Evolutionary conservation across 2,113 vertebrate species (phyloP), one percentile per base, ranked within the genome.

Genomic region (Mobula birostris): DNA sequence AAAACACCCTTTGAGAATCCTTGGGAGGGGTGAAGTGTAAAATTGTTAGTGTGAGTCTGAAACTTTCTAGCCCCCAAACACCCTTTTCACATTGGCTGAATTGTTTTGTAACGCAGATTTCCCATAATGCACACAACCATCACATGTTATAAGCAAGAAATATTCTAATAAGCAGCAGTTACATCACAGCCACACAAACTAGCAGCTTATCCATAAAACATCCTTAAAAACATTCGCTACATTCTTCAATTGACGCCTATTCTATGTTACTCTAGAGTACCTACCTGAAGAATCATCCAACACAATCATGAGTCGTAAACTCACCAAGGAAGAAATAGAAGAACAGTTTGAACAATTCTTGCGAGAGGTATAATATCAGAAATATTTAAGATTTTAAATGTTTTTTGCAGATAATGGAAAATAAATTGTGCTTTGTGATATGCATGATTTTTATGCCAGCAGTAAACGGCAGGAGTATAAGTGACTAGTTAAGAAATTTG

Each of bases 261-360:
- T 7, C 68, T 74, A 21, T 72, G 19, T 76, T 27, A 56, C 74
- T 93, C 68, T 56, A 93, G 68, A 48, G 36, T 48, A 27, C 70
- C 72, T 14, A 56, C 74, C 90, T 68, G 19, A 91, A 72, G 36
- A 48, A 72, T 92, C 36, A 48, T 9, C 36, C 29, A 56, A 27
- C 36, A 76, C 0, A 92, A 95, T 94, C 94, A 99, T 99, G 98
- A 96, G 97, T 95, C 96, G 94, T 88, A 96, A 94, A 85, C 95
- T 96, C 96, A 97, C 97, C 70, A 97, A 97, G 95, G 96, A 98
- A 95, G 97, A 99, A 94, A 94, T 98, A 95, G 98, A 99, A 95
- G 97, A 98, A 94, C 97, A 98, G 95, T 99, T 99, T 96, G 98
- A 99, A 95, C 97, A 98, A 95, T 99, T 99, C 95, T 95, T 99